Base-by-base conservation (phyloP, 2,113 vertebrate genomes). In the Gnathonemus echidnorhynchus region DNA sequence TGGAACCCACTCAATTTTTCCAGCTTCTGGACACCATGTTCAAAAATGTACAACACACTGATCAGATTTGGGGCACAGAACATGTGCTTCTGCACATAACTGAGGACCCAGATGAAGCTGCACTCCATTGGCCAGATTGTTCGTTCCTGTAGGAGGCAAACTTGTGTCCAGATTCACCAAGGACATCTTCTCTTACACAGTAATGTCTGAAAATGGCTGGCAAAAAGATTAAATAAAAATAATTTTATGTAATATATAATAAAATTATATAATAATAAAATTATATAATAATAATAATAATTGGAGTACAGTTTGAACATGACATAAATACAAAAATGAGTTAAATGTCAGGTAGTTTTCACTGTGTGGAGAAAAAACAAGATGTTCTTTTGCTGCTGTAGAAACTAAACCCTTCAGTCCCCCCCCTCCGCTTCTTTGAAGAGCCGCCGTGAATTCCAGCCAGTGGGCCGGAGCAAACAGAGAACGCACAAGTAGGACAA, bases 331-430 rank as follows among this genome's bases (percentile, higher is more conserved):
- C 35, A 45, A 83, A 45, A 45, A 42, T 21, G 0, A 83, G 42
- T 45, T 83, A 42, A 45, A 21, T 83, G 17, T 24, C 31, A 45
- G 42, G 31, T 42, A 83, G 42, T 83, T 83, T 83, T 39, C 77
- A 45, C 31, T 17, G 35, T 84, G 45, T 84, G 2, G 27, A 58
- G 45, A 48, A 89, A 89, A 90, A 86, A 66, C 86, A 74, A 52
- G 88, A 89, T 46, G 53, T 92, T 93, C 89, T 88, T 80, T 91
- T 91, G 92, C 80, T 88, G 11, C 42, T 87, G 13, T 19, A 58
- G 85, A 89, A 87, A 70, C 62, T 80, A 49, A 89, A 50, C 15
- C 70, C 70, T 89, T 87, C 70, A 9, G 62, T 89, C 27, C 8
- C 1, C 11, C 66, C n/a, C 66, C 48, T 8, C 52, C 6, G 24